Base-by-base conservation (phyloP, 2,113 vertebrate species). In the Hippolais icterina region DNA sequence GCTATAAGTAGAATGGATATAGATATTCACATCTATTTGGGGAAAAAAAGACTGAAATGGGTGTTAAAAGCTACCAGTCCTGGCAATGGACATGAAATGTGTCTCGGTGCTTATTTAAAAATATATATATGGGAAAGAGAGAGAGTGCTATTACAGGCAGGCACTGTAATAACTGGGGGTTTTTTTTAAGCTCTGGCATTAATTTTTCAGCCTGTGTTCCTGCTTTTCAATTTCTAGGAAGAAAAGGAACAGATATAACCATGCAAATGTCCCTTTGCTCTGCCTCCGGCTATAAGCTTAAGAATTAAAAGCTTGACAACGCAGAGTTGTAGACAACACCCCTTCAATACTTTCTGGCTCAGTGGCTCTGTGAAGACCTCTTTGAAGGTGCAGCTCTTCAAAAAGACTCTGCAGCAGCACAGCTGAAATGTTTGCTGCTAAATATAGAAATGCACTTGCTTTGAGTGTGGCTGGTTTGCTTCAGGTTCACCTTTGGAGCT, bases 151-250 rank as follows among this genome's bases (percentile, higher is more conserved):
- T 83, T 86, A 71, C 42, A 91, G 80, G 60, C 83, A 94, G 61
- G 33, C 0, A 2, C 7, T n/a, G n/a, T n/a, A n/a, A n/a, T n/a
- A n/a, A n/a, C n/a, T 37, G 66, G 9, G 23, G 10, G 5, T 1
- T 56, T 90, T 94, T 89, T 91, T 95, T 90, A 92, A 94, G 56
- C 76, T 93, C 82, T 93, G 60, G 49, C 85, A 96, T 94, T 94
- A 92, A 75, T 92, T 96, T 95, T 95, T 95, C 77, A 96, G 76
- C 64, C 72, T 56, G 54, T 90, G 82, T 56, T 94, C 64, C 42
- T 93, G 92, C 71, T 83, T 35, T 90, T 83, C 68, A 42, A 6
- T 93, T 96, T 95, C 88, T 96, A 92, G 85, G 68, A 93, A 92
- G 68, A 52, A 61, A 88, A 88, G 71, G 78, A 93, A 63, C 56